Evolutionary conservation across 1,140 invertebrate species (phyloP).

Genomic region (Daktulosphaira vitifoliae): DNA sequence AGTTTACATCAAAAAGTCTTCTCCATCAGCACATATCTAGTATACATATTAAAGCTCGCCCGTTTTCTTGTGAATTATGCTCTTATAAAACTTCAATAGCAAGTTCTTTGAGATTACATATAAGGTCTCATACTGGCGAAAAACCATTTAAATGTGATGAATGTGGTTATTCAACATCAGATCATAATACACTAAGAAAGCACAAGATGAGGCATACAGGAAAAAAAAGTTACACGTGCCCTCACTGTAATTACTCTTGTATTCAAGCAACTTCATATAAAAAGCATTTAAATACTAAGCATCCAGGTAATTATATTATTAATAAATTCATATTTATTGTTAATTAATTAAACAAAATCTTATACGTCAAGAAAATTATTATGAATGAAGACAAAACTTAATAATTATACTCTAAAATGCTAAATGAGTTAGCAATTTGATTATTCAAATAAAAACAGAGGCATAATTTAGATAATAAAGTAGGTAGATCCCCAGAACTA

Average conservation of each 20-base stretch:
- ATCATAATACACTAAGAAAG: slow-evolving; percentile 71
- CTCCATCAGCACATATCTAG: slow-evolving; percentile 54
- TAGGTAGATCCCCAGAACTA: too few species aligned
- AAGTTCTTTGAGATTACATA: slow-evolving; percentile 58
- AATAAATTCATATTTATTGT: too few species aligned
- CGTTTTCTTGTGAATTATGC: slow-evolving; percentile 63
- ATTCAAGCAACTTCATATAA: slow-evolving; percentile 61
- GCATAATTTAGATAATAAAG: too few species aligned
- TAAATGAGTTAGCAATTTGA: too few species aligned
- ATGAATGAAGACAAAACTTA: too few species aligned
- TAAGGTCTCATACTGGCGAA: slow-evolving; percentile 63
- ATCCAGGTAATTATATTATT: slow-evolving; percentile 43
- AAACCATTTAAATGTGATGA: slow-evolving; percentile 71
- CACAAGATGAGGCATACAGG: slow-evolving; percentile 55
- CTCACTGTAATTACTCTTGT: slow-evolving; percentile 48
- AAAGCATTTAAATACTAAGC: slow-evolving; percentile 48
- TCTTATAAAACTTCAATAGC: slow-evolving; percentile 56
- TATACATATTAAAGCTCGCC: slow-evolving; percentile 59
- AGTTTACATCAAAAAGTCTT: slow-evolving; percentile 51
- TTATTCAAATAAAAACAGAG: too few species aligned
- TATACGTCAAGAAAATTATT: too few species aligned
- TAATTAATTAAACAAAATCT: too few species aligned
- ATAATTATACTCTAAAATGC: too few species aligned
- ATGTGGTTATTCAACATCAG: slow-evolving; percentile 62
- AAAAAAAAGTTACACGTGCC: slow-evolving; percentile 36